Conservation (phyloP, 2,113 vertebrate species). For the Phocoena sinus region DNA sequence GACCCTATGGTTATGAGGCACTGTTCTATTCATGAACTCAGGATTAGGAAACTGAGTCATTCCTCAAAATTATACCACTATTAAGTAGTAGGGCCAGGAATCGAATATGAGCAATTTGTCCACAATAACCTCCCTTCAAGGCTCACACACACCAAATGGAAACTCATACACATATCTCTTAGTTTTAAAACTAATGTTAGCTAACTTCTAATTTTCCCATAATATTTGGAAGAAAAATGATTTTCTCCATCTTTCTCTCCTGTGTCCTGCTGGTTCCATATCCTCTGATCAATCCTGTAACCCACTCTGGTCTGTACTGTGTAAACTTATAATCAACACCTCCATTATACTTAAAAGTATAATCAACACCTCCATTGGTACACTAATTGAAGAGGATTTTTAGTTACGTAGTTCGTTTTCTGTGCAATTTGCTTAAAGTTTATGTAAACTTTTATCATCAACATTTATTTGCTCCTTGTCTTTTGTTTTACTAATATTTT, state of each 20-base stretch:
- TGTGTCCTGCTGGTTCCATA: not conserved
- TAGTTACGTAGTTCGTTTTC: not conserved
- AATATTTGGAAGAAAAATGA: not conserved
- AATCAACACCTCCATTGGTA: not conserved
- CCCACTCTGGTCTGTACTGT: not conserved
- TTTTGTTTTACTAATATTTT: conserved; percentile 7
- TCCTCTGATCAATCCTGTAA: not conserved
- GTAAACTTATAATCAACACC: not conserved
- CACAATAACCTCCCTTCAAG: not conserved
- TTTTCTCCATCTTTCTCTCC: not conserved
- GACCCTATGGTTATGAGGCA: not conserved
- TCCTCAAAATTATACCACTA: not conserved
- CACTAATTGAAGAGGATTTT: not conserved
- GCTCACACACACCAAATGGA: not conserved
- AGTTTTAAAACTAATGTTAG: not conserved
- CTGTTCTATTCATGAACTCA: not conserved
- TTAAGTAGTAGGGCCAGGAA: not conserved
- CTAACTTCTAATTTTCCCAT: not conserved
- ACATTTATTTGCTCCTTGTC: not conserved
- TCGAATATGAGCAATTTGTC: not conserved
- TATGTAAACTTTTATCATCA: not conserved
- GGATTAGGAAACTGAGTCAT: not conserved
- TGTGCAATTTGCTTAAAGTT: not conserved
- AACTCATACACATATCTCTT: not conserved
- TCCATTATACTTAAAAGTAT: not conserved